These are phyloP conservation scores for Colletes gigas DNA, from an alignment of 1,140 invertebrate genomes.

Conservation along the genomic window DNA sequence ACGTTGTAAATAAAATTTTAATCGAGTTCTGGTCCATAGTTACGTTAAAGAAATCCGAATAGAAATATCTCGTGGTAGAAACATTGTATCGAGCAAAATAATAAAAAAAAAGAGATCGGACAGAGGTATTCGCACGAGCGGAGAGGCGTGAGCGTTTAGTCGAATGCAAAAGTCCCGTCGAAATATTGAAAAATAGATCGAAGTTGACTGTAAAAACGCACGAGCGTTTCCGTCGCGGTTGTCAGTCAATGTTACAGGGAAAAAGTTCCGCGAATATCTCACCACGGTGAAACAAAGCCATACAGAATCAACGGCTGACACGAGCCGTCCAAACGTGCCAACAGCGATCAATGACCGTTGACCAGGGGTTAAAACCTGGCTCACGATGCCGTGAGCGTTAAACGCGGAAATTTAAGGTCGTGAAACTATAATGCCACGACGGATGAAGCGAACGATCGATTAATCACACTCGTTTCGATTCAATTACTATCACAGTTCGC, in stretches of 20 bases:
- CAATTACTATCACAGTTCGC: no score
- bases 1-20: no score
- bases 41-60: no score
- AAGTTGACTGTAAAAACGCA: neutral
- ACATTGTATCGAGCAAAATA: no score
- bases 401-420: neutral
- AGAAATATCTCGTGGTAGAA: no score
- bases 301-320: neutral
- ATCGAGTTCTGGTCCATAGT: no score
- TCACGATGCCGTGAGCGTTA: neutral
- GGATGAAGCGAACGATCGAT: neutral
- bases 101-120: neutral
- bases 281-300: slow-evolving; percentile 1
- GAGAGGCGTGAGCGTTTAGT: neutral
- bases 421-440: neutral
- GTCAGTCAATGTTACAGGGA: slow-evolving; percentile 7
- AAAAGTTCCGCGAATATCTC: slow-evolving; percentile 9
- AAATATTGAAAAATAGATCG: slow-evolving; percentile 7
- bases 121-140: no score
- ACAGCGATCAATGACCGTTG: neutral
- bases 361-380: neutral
- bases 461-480: neutral
- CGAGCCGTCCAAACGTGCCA: neutral
- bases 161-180: neutral
- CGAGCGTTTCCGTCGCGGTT: neutral